Evolutionary conservation across 2,888 invertebrate genomes (phyloP).

Genomic region (Criorhina ranunculi): DNA sequence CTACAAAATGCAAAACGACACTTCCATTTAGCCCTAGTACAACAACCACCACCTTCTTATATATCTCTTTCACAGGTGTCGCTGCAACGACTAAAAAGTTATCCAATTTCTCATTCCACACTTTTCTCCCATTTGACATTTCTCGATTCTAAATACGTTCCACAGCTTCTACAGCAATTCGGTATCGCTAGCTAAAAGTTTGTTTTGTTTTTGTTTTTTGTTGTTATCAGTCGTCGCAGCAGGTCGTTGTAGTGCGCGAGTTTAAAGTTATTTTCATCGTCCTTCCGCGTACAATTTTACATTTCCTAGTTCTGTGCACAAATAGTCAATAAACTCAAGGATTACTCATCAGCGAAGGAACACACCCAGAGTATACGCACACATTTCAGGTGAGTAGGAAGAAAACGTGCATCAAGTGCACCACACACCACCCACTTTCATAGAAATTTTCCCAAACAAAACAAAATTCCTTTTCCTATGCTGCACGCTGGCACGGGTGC

Average conservation of each 20-base stretch:
- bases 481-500: background rate
- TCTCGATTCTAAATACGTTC: slow-evolving; percentile 24
- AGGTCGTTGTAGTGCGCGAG: slow-evolving; percentile 49
- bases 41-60: background rate
- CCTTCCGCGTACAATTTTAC: slow-evolving; percentile 1
- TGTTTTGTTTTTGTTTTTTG: slow-evolving; percentile 71
- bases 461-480: background rate
- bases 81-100: background rate
- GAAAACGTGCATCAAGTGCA: slow-evolving; percentile 13
- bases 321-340: background rate
- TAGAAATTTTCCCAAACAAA: slow-evolving; percentile 34
- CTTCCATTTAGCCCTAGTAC: too few species aligned
- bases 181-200: slow-evolving; percentile 30
- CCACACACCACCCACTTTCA: slow-evolving; percentile 26
- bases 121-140: slow-evolving; percentile 50
- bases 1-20: too few species aligned
- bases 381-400: slow-evolving; percentile 32
- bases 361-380: background rate
- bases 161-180: slow-evolving; percentile 27
- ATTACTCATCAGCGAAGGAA: slow-evolving; percentile 9
- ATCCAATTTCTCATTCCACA: slow-evolving; percentile 41
- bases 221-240: slow-evolving; percentile 63
- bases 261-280: slow-evolving; percentile 35
- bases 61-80: slow-evolving; percentile 37
- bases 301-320: background rate